phyloP scores from a whole-genome alignment of 2,113 vertebrate species.

The Takifugu bimaculatus region DNA sequence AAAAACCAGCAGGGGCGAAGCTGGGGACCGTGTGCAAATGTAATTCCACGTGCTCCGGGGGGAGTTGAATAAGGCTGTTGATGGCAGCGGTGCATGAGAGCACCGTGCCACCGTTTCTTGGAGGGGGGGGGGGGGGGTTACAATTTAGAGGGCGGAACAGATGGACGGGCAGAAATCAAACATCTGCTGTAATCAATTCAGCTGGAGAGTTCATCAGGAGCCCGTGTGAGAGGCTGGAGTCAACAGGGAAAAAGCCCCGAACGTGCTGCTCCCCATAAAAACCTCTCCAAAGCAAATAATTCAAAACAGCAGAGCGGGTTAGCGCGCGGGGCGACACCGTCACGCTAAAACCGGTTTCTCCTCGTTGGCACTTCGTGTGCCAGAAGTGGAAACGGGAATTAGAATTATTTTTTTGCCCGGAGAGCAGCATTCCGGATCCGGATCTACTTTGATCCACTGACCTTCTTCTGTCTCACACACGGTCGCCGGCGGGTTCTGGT shows the following conservation, averaged over 20 bases:
- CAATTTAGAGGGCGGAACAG: constrained; percentile 62
- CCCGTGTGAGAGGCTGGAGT: constrained; percentile 20
- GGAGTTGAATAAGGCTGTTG: constrained; percentile 45
- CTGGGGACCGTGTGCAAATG: constrained; percentile 32
- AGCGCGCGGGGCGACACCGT: no score
- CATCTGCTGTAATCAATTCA: constrained; percentile 67
- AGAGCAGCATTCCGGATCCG: no score
- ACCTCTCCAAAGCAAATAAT: neutral
- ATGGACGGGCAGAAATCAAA: constrained; percentile 65
- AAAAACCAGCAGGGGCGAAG: constrained; percentile 41
- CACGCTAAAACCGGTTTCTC: no score
- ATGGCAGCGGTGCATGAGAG: constrained; percentile 41
- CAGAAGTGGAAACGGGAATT: no score
- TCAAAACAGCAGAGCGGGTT: neutral
- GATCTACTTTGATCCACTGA: no score
- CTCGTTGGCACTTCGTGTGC: no score
- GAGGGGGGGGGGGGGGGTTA: constrained; percentile 47
- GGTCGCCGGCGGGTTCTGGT: no score
- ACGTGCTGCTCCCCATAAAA: no score
- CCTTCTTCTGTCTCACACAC: no score
- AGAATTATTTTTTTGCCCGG: no score
- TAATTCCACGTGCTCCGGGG: constrained; percentile 37
- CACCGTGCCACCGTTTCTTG: constrained; percentile 23
- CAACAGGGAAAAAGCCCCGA: no score
- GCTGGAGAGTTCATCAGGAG: constrained; percentile 52